Evolutionary conservation across 2,888 invertebrate species (phyloP), one percentile per base, ranked within the genome.

Genomic region (Leptinotarsa peninsularis): DNA sequence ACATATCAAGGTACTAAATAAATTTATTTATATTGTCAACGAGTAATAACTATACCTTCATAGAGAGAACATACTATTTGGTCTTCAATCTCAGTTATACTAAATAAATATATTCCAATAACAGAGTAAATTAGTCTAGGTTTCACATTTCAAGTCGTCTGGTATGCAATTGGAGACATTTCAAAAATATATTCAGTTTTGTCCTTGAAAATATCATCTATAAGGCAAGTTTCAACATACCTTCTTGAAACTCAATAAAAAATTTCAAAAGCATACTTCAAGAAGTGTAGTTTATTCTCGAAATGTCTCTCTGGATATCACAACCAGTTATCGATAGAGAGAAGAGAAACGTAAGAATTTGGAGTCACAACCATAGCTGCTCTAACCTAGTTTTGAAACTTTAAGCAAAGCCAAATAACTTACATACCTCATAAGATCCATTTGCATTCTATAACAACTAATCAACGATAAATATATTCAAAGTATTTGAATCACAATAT

Each of bases 11-110:
- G 81, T 84, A 84, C 84, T 86, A 86, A 86, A 86, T 86, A 86
- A 85, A 86, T 86, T 84, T 85, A 86, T 85, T 86, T 82, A 86
- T 86, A 86, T 86, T 86, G 86, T 86, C 86, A 86, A 86, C 86
- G 84, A 85, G 81, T 85, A 85, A 85, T 85, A 85, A 84, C 81
- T 83, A 81, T 82, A 77, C 76, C 80, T 83, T 80, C 76, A 78
- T 5, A 82, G 78, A 73, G 78, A 81, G 78, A 83, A 83, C 81
- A 82, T 81, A 78, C 81, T 82, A 81, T 79, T 83, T 84, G 83
- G 84, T 84, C 83, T 80, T 80, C 74, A 82, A 80, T 82, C 78
- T 81, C 76, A 80, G 78, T 80, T 76, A 78, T 73, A 71, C 76
- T 76, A 79, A 78, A 68, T 50, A 70, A 70, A 70, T 69, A 75